Percentiles rank a stretch among this genome's conserved stretches.
Conservation (phyloP, 2,888 invertebrate genomes). For the Sialis lutaria region DNA sequence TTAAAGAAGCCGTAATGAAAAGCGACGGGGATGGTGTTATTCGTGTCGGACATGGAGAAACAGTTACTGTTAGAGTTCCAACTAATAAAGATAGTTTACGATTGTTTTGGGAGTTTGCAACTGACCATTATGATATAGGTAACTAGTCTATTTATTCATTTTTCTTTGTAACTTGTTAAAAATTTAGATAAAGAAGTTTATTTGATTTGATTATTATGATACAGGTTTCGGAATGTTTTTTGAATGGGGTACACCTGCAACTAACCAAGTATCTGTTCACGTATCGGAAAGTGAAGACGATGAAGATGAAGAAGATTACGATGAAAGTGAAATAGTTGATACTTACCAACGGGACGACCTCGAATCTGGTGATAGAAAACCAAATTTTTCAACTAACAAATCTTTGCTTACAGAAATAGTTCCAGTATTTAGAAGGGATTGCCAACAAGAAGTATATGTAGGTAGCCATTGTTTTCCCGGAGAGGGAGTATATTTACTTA, state of each 20-base stretch:
- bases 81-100: conserved; percentile 86
- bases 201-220: not conserved
- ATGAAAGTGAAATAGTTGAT: conserved; percentile 28
- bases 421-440: conserved; percentile 90
- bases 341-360: conserved; percentile 27
- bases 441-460: conserved; percentile 94
- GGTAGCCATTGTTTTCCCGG: conserved; percentile 95
- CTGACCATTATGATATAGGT: conserved; percentile 93
- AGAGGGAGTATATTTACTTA: conserved; percentile 90
- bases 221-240: conserved; percentile 89
- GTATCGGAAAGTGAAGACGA: conserved; percentile 92
- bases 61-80: conserved; percentile 91
- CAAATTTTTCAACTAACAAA: conserved; percentile 16
- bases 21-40: conserved; percentile 75
- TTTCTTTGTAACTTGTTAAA: not conserved
- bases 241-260: conserved; percentile 86
- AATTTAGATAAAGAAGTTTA: not conserved
- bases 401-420: conserved; percentile 71
- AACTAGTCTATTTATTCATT: conserved; percentile 6
- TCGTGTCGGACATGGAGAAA: conserved; percentile 90
- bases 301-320: conserved; percentile 42
- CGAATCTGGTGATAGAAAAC: conserved; percentile 33
- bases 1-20: conserved; percentile 72
- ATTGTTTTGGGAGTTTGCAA: conserved; percentile 98
- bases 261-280: conserved; percentile 78